Base-by-base conservation (phyloP, 2,888 invertebrate genomes). In the Matsumyia berberina region DNA sequence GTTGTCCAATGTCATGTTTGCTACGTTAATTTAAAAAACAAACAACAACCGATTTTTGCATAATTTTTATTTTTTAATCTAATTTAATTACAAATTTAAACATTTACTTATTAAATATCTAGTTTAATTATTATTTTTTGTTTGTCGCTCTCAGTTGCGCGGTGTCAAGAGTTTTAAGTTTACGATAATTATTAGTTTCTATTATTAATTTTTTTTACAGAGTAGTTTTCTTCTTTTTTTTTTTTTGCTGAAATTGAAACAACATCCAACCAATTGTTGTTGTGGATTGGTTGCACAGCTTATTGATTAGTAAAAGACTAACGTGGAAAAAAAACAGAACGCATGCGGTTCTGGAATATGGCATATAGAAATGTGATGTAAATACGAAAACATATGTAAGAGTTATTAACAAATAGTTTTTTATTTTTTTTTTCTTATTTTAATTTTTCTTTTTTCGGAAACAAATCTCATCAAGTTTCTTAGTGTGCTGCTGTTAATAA, bases 1-100 rank as follows among this genome's bases (percentile, higher is more conserved):
- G 87, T 87, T 81, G 88, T 88, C 76, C 82, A 88, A 87, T 82
- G 86, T 88, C 87, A 87, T 88, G 70, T 86, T 88, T 86, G 87
- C 87, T 87, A 87, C 88, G 44, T 80, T 89, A 86, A 88, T 88
- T 87, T 88, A 87, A 73, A 82, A 69, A 83, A 44, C 33, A 57
- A 51, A 60, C 39, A 64, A 69, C 24, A 24, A 53, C 55, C 17
- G 69, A 69, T 77, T 70, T n/a, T 66, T 72, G 69, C 57, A 72
- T 78, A 74, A 64, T 69, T 64, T 81, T 86, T 55, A 72, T 76
- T 76, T 81, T 72, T 76, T 69, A 80, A 74, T 74, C 70, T 85
- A 70, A 83, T 80, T 80, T 80, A 80, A 78, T 78, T 78, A 83
- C 72, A 77, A 78, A 72, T 60, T 74, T 74, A 67, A 67, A 42